Conservation (phyloP, 1,140 invertebrate genomes). For the Ladona fulva region DNA sequence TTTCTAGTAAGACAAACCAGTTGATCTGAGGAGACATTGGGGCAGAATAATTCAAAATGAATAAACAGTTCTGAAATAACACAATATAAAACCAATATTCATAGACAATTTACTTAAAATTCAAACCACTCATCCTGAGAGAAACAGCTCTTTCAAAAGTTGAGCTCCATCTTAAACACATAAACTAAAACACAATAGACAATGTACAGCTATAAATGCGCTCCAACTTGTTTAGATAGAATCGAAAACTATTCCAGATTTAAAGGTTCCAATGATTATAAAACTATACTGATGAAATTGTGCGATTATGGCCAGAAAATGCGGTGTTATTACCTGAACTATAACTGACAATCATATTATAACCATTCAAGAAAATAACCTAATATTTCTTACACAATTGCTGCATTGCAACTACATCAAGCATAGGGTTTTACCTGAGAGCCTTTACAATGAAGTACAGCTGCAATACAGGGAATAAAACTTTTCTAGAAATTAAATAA, state of each 20-base stretch:
- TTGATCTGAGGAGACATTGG: too few species aligned
- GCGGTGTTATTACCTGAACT: too few species aligned
- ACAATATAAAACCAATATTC: neutral
- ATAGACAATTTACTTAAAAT: neutral
- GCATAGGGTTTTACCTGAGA: neutral
- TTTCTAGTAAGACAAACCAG: too few species aligned
- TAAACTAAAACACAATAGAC: neutral
- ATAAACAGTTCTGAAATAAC: neutral
- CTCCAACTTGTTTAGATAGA: too few species aligned
- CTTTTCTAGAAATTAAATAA: neutral
- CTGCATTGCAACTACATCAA: neutral
- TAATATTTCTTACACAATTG: neutral
- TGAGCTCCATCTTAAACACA: neutral
- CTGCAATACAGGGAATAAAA: neutral
- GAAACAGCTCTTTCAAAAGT: neutral
- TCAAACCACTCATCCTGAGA: neutral
- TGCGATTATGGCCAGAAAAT: too few species aligned
- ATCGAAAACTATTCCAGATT: neutral
- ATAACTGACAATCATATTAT: too few species aligned
- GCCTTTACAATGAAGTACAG: neutral
- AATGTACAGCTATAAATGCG: too few species aligned
- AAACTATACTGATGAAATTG: neutral
- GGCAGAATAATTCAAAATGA: neutral
- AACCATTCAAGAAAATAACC: too few species aligned
- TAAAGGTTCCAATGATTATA: neutral